phyloP scores from a whole-genome alignment of 2,797 vertebrate genomes.

The Notamacropus eugenii region DNA sequence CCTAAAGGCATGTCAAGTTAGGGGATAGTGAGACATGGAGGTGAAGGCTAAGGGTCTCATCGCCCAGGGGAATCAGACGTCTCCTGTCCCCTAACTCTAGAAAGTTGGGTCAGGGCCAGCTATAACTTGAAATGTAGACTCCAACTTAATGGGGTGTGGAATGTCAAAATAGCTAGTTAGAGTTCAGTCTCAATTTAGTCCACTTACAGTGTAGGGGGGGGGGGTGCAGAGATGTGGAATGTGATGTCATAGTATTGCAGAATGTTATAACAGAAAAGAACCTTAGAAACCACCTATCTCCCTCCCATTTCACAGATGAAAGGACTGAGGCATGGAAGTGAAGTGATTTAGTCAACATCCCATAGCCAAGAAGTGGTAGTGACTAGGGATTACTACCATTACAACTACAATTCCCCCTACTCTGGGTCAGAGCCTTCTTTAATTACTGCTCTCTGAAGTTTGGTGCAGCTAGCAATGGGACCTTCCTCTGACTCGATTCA shows the following conservation, averaged over 20 bases:
- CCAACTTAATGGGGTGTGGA: neutral
- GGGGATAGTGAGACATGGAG: neutral
- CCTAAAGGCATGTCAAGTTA: conserved; percentile 21
- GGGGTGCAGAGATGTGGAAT: neutral
- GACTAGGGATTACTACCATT: neutral
- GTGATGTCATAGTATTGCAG: neutral
- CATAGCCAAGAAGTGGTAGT: neutral
- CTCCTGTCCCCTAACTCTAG: neutral
- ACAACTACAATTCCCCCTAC: neutral
- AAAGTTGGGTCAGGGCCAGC: neutral
- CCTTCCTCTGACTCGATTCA: neutral
- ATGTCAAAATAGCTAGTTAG: neutral
- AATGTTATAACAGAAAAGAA: neutral
- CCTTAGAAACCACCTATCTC: neutral
- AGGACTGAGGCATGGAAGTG: neutral
- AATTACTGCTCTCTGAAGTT: neutral
- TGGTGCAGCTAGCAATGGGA: neutral
- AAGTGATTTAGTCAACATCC: neutral
- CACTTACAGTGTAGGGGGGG: neutral
- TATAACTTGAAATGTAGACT: neutral
- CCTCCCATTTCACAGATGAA: neutral
- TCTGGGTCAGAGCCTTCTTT: neutral
- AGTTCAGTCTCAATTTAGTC: neutral
- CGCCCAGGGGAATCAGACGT: neutral
- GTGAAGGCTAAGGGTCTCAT: neutral